A percentile compares a stretch with the other conserved stretches of the same genome.
Evolutionary conservation across 2,113 vertebrate species (phyloP).

Genomic region (Ptilonorhynchus violaceus): DNA sequence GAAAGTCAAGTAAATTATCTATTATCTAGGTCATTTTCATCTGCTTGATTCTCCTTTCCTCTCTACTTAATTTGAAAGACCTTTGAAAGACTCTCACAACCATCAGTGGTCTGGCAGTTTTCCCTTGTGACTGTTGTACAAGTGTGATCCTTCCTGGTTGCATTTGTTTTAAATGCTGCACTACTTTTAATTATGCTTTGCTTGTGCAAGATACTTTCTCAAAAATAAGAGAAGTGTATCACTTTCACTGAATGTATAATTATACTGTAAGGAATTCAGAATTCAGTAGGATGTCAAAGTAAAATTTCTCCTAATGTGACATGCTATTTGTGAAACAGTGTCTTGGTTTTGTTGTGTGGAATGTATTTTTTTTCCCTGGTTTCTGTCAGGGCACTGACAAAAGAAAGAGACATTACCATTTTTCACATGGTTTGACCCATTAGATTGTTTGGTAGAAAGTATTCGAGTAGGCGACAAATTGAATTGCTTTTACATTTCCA

Average conservation of each 20-base stretch:
- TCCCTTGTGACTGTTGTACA: not conserved
- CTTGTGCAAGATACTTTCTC: not conserved
- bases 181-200: slow-evolving; percentile 32
- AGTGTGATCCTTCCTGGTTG: not conserved
- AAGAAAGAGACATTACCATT: slow-evolving; percentile 24
- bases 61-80: not conserved
- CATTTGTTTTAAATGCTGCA: not conserved
- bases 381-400: not conserved
- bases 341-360: not conserved
- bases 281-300: not conserved
- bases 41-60: not conserved
- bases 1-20: not conserved
- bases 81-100: not conserved
- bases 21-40: not conserved
- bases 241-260: not conserved
- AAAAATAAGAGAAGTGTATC: slow-evolving; percentile 4
- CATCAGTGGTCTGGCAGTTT: not conserved
- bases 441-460: slow-evolving; percentile 46
- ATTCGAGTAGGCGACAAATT: slow-evolving; percentile 41
- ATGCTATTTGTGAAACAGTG: slow-evolving; percentile 18
- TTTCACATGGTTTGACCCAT: slow-evolving; percentile 48
- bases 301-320: not conserved
- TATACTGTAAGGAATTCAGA: not conserved
- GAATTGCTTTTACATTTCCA: slow-evolving; percentile 63
- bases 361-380: not conserved